These are phyloP conservation scores for Neoarius graeffei DNA, from an alignment of 2,113 vertebrate genomes.

Conservation along the genomic window DNA sequence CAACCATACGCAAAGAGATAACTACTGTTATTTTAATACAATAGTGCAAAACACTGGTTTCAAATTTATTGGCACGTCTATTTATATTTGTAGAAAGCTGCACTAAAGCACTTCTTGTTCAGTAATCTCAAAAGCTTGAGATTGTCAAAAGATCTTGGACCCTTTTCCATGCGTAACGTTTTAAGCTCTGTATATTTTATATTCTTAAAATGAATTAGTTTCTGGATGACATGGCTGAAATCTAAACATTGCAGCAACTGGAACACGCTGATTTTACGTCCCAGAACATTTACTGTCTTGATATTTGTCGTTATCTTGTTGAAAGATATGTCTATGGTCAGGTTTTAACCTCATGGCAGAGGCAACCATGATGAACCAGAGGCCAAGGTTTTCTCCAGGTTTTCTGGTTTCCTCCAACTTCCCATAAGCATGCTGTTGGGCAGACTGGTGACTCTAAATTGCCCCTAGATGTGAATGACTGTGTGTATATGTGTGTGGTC, in stretches of 20 bases:
- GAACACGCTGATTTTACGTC: not conserved
- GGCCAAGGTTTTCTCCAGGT: not conserved
- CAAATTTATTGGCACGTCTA: not conserved
- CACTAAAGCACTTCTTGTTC: not conserved
- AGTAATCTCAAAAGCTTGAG: not conserved
- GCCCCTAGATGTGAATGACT: not conserved
- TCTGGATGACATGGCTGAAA: not conserved
- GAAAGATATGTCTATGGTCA: not conserved
- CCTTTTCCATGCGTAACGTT: not conserved
- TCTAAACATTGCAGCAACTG: not conserved
- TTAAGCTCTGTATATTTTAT: not conserved
- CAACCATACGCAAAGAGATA: too few species aligned
- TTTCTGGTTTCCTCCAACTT: not conserved
- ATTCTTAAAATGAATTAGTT: not conserved
- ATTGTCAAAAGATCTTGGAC: not conserved
- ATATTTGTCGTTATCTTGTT: not conserved
- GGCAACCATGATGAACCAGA: not conserved
- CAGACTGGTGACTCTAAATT: not conserved
- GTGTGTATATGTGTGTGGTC: not conserved
- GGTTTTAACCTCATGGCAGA: not conserved
- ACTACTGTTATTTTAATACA: not conserved
- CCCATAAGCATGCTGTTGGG: not conserved
- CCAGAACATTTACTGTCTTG: not conserved
- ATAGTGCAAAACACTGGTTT: not conserved
- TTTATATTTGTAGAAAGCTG: not conserved